Evolutionary conservation across 30 jellyfish, hydroid and myxozoan species (phyloP).

Genomic region (Turritopsis dohrnii): DNA sequence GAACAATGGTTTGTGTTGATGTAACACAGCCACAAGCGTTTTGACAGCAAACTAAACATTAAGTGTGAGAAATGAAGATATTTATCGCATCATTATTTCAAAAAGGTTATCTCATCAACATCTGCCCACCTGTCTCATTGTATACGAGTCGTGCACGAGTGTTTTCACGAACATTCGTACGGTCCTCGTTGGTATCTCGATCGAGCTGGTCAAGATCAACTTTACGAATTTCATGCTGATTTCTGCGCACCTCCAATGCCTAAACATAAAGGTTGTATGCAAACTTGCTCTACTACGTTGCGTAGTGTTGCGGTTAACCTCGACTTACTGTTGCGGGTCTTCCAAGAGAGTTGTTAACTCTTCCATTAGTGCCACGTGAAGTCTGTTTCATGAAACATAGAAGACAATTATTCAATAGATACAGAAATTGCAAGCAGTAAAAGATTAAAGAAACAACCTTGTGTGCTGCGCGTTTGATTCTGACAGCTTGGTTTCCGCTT

Average conservation of each 20-base stretch:
- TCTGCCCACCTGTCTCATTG: slow-evolving; percentile 73
- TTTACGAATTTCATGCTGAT: slow-evolving; percentile 58
- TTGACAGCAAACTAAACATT: slow-evolving; percentile 46
- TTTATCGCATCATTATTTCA: neutral
- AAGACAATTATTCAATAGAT: neutral
- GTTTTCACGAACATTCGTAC: slow-evolving; percentile 57
- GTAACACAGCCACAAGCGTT: slow-evolving; percentile 58
- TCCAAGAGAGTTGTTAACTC: slow-evolving; percentile 45
- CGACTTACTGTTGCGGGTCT: slow-evolving; percentile 61
- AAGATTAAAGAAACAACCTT: neutral
- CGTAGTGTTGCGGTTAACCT: neutral
- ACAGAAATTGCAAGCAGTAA: neutral
- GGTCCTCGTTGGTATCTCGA: slow-evolving; percentile 54
- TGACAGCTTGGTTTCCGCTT: slow-evolving; percentile 11
- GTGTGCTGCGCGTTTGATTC: slow-evolving; percentile 2
- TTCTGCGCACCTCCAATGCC: slow-evolving; percentile 82
- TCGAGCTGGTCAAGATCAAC: slow-evolving; percentile 53
- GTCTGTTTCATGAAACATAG: slow-evolving; percentile 11
- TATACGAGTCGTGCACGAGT: slow-evolving; percentile 77
- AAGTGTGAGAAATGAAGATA: neutral
- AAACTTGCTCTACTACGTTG: no score
- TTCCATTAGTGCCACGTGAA: slow-evolving; percentile 44
- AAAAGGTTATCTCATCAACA: neutral
- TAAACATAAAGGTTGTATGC: no score
- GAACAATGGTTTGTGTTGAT: slow-evolving; percentile 56